Evolutionary conservation across 2,113 vertebrate species (phyloP).

Genomic region (Paradisaea rubra): DNA sequence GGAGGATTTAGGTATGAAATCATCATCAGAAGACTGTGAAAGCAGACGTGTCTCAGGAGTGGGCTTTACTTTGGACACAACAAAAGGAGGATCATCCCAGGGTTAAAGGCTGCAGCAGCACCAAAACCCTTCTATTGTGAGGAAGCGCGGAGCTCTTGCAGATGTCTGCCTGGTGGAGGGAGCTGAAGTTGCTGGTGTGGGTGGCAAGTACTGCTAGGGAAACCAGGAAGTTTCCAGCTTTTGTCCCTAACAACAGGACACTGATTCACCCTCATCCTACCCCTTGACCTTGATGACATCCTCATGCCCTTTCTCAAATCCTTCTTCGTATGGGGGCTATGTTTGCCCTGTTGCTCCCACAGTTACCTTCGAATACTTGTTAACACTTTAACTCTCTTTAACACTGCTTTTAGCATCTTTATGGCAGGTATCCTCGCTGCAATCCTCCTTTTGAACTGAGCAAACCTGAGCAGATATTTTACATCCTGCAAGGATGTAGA

Average conservation of each 20-base stretch:
- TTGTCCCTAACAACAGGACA: not conserved
- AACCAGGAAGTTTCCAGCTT: not conserved
- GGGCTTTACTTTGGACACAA: not conserved
- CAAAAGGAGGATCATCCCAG: not conserved
- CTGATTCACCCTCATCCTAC: not conserved
- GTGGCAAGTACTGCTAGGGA: not conserved
- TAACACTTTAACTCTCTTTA: not conserved
- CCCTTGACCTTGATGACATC: not conserved
- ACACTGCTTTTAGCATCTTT: not conserved
- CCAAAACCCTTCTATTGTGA: not conserved
- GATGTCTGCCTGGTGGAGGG: not conserved
- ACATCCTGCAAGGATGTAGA: not conserved
- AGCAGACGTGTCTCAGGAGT: not conserved
- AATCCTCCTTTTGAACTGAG: not conserved
- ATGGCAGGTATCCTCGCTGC: not conserved
- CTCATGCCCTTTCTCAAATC: not conserved
- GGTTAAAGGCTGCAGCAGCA: not conserved
- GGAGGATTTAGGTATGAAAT: not conserved
- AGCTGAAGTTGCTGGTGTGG: not conserved
- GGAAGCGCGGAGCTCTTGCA: not conserved
- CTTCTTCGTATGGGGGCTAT: not conserved
- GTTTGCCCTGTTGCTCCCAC: not conserved
- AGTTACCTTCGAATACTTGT: not conserved
- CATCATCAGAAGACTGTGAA: not conserved
- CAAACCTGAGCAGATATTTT: not conserved